Evolutionary conservation across 2,797 vertebrate species (phyloP), one percentile per base, ranked within the genome.

Genomic region (Smutsia gigantea): DNA sequence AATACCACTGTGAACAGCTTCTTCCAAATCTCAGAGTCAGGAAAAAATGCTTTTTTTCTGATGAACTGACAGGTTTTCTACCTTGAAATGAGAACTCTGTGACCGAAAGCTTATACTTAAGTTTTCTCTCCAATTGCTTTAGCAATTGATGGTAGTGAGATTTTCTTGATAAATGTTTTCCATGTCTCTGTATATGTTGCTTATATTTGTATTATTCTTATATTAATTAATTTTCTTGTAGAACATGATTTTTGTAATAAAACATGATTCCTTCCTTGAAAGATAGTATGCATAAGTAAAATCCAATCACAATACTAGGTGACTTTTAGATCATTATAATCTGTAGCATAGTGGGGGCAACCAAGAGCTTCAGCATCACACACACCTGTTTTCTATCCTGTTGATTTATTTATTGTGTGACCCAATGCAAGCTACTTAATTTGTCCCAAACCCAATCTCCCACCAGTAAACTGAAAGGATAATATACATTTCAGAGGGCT

Each of bases 21-120:
- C 25, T 84, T 18, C 89, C n/a, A 77, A 86, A 93, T 4, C 2
- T 21, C 7, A 59, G 34, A 63, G 18, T 63, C 17, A 93, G 37
- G 21, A 34, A 64, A 77, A 82, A 69, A 18, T 55, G 1, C 1
- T 90, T 72, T 39, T 92, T 75, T 82, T 12, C 31, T 84, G 34
- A 71, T 86, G 53, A 90, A 77, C 19, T 95, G 59, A 90, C 39
- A 95, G 17, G 51, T 81, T 90, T 97, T 92, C 46, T 55, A 42
- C 5, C 5, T 92, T 34, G 39, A 93, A 95, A 85, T 74, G n/a
- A 95, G n/a, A 59, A 13, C 12, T 49, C 0, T 39, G 1, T 4
- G 77, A 81, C n/a, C 57, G 46, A 90, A 96, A 77, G 72, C 27
- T 87, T 66, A 61, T 23, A 46, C 4, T 17, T 61, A 92, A 74